phyloP scores from a whole-genome alignment of 2,113 vertebrate genomes.

The Eudyptes chrysolophus region DNA sequence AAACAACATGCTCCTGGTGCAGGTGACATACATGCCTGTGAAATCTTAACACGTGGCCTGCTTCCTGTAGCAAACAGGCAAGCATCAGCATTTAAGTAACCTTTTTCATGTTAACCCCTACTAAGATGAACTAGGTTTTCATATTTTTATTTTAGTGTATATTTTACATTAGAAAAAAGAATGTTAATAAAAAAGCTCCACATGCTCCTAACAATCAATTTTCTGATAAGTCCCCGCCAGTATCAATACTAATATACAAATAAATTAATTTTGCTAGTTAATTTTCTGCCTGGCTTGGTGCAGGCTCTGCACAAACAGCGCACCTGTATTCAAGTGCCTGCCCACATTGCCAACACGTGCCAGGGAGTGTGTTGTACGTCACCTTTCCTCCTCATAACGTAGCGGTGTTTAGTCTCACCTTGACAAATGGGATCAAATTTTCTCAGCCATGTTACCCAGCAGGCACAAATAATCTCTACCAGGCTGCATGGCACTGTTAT shows the following conservation, averaged over 20 bases:
- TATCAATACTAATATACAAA: slow-evolving; percentile 59
- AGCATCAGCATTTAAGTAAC: not conserved
- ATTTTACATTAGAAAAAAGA: slow-evolving; percentile 64
- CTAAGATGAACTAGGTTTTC: slow-evolving; percentile 34
- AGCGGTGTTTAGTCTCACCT: not conserved
- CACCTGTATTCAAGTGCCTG: not conserved
- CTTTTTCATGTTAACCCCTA: slow-evolving; percentile 27
- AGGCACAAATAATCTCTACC: slow-evolving; percentile 34
- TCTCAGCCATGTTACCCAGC: slow-evolving; percentile 22
- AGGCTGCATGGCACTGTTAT: slow-evolving; percentile 15
- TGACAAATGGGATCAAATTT: not conserved
- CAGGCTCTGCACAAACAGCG: slow-evolving; percentile 19
- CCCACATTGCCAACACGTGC: not conserved
- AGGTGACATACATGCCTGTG: not conserved
- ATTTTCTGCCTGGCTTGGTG: slow-evolving; percentile 37
- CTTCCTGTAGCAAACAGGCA: not conserved
- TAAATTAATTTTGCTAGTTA: slow-evolving; percentile 50
- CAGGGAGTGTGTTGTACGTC: slow-evolving; percentile 18
- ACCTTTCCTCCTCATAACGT: not conserved
- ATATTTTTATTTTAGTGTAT: slow-evolving; percentile 61
- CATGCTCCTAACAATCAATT: slow-evolving; percentile 52
- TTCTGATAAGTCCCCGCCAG: slow-evolving; percentile 26
- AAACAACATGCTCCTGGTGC: not conserved
- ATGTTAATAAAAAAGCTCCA: slow-evolving; percentile 64
- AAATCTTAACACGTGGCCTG: not conserved